A percentile compares a stretch with the other conserved stretches of the same genome.
These are phyloP conservation scores for Penaeus indicus DNA, from an alignment of 1,140 invertebrate species.

Conservation along the genomic window DNA sequence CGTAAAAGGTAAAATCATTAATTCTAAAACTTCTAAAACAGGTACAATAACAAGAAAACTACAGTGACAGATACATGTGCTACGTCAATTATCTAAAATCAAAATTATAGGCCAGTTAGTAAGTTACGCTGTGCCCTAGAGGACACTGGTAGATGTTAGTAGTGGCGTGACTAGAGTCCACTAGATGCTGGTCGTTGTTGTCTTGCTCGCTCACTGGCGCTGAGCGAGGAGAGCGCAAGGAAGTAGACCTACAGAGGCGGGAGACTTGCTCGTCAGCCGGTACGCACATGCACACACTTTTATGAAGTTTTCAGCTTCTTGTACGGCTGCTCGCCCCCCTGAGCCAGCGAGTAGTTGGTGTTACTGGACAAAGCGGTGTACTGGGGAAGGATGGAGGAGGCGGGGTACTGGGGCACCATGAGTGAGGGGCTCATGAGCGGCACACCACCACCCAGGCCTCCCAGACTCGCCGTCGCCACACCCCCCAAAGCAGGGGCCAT, in stretches of 20 bases:
- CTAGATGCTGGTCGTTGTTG: slow-evolving; percentile 61
- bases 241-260: slow-evolving; percentile 56
- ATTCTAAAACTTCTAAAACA: slow-evolving; percentile 64
- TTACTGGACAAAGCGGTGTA: slow-evolving; percentile 64
- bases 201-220: slow-evolving; percentile 43
- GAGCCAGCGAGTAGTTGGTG: slow-evolving; percentile 57
- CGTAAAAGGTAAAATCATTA: slow-evolving; percentile 62
- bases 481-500: slow-evolving; percentile 44
- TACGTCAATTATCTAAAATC: slow-evolving; percentile 62
- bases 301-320: slow-evolving; percentile 67
- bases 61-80: slow-evolving; percentile 63
- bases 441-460: slow-evolving; percentile 43
- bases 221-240: slow-evolving; percentile 45
- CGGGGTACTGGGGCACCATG: slow-evolving; percentile 50
- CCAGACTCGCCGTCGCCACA: slow-evolving; percentile 42
- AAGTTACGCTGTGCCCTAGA: slow-evolving; percentile 62
- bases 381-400: slow-evolving; percentile 61
- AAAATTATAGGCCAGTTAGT: slow-evolving; percentile 65
- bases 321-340: slow-evolving; percentile 65
- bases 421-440: slow-evolving; percentile 43
- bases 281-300: slow-evolving; percentile 54
- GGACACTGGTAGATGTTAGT: slow-evolving; percentile 61
- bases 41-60: slow-evolving; percentile 63
- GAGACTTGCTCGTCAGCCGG: slow-evolving; percentile 55
- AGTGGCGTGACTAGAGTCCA: slow-evolving; percentile 66